A percentile compares a stretch with the other conserved stretches of the same genome.
Evolutionary conservation across 1,140 invertebrate species (phyloP).

Genomic region (Pseudobourletiella spinata): DNA sequence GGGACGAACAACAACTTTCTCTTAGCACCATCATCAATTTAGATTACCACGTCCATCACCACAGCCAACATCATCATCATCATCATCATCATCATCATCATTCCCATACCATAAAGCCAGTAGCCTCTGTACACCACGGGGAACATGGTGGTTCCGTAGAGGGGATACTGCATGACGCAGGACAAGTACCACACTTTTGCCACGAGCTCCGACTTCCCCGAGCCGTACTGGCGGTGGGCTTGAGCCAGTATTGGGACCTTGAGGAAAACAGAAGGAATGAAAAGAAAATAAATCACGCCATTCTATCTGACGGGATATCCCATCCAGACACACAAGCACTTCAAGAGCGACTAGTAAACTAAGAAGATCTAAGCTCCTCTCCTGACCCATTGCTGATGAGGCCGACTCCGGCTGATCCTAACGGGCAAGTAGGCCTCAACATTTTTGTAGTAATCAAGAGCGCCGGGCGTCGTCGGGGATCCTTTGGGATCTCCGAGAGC

Average conservation of each 20-base stretch:
- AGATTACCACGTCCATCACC: neutral
- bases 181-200: constrained; percentile 80
- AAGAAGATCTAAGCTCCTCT: neutral
- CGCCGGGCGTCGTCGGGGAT: constrained; percentile 48
- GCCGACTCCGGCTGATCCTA: constrained; percentile 60
- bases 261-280: constrained; percentile 29
- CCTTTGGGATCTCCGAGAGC: constrained; percentile 69
- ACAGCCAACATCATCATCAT: neutral
- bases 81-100: neutral
- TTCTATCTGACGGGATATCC: no score
- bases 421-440: constrained; percentile 70
- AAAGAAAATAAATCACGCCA: constrained; percentile 9
- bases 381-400: constrained; percentile 63
- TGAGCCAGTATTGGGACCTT: constrained; percentile 72
- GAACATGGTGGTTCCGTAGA: constrained; percentile 90
- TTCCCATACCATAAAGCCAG: constrained; percentile 67
- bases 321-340: no score
- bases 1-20: constrained; percentile 5
- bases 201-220: constrained; percentile 77
- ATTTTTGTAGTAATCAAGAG: constrained; percentile 67
- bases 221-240: constrained; percentile 80
- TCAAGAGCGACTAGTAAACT: no score
- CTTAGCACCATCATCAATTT: no score
- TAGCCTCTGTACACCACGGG: constrained; percentile 83
- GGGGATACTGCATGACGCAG: constrained; percentile 93